phyloP scores from a whole-genome alignment of 2,888 invertebrate species.

The Drosophila rubida region DNA sequence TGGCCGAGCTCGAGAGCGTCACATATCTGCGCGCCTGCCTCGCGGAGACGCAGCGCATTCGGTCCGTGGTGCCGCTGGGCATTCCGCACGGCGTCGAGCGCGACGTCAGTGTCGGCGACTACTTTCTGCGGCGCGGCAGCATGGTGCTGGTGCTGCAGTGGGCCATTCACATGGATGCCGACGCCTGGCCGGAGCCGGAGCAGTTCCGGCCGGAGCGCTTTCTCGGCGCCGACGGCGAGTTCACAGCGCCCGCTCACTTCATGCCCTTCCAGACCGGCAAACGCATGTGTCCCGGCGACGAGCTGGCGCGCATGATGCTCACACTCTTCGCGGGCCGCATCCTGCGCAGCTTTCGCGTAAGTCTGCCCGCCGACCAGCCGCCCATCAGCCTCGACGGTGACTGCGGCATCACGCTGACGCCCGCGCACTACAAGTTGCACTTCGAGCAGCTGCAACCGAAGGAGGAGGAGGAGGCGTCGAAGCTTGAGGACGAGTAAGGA shows the following conservation, averaged over 20 bases:
- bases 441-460: slow-evolving; percentile 28
- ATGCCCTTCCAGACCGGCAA: slow-evolving; percentile 95
- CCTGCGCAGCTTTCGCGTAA: slow-evolving; percentile 86
- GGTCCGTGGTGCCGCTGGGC: slow-evolving; percentile 92
- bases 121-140: slow-evolving; percentile 88
- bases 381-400: slow-evolving; percentile 88
- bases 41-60: slow-evolving; percentile 91
- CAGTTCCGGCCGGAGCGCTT: slow-evolving; percentile 90
- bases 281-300: slow-evolving; percentile 94
- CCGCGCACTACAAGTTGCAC: slow-evolving; percentile 86
- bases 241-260: slow-evolving; percentile 89
- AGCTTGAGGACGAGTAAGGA: not conserved
- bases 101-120: slow-evolving; percentile 86
- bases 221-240: slow-evolving; percentile 87
- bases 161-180: slow-evolving; percentile 91
- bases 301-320: slow-evolving; percentile 90
- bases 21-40: slow-evolving; percentile 87
- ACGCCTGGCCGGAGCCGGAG: slow-evolving; percentile 89
- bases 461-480: not conserved
- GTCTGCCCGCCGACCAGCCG: slow-evolving; percentile 47
- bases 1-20: slow-evolving; percentile 78
- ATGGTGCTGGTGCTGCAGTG: slow-evolving; percentile 93
- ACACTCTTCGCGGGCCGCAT: slow-evolving; percentile 88
- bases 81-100: slow-evolving; percentile 92
- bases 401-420: slow-evolving; percentile 91